Percentiles rank a stretch among this genome's conserved stretches.
phyloP scores from a whole-genome alignment of 2,113 vertebrate species.

The Corvus cornix region DNA sequence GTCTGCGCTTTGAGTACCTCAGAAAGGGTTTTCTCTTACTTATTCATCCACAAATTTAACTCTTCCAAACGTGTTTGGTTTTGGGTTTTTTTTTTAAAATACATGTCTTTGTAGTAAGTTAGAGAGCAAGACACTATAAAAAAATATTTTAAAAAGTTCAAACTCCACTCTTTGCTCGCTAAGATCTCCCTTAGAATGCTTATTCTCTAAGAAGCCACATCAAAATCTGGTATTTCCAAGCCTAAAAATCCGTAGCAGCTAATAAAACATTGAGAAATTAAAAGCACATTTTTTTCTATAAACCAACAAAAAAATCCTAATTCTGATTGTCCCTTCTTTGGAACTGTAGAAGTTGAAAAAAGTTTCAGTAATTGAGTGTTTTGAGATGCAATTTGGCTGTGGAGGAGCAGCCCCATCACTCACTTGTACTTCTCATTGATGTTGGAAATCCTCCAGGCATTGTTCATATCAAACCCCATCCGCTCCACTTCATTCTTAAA shows the following conservation, averaged over 20 bases:
- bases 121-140: not conserved
- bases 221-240: not conserved
- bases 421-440: conserved; percentile 98
- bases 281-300: not conserved
- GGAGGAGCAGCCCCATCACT: conserved; percentile 31
- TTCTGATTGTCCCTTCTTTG: not conserved
- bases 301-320: not conserved
- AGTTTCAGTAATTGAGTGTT: not conserved
- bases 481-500: conserved; percentile 97
- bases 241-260: not conserved
- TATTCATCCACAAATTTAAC: not conserved
- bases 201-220: not conserved
- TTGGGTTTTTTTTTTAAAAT: not conserved
- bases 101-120: not conserved
- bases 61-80: not conserved
- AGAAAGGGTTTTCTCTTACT: not conserved
- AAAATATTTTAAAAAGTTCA: not conserved
- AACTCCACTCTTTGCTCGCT: not conserved
- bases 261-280: not conserved
- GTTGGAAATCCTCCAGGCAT: conserved; percentile 97
- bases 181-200: not conserved
- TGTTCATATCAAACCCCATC: conserved; percentile 98
- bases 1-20: not conserved
- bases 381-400: not conserved
- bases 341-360: not conserved